These are phyloP conservation scores for Cromileptes altivelis DNA, from an alignment of 2,113 vertebrate genomes.

Conservation along the genomic window DNA sequence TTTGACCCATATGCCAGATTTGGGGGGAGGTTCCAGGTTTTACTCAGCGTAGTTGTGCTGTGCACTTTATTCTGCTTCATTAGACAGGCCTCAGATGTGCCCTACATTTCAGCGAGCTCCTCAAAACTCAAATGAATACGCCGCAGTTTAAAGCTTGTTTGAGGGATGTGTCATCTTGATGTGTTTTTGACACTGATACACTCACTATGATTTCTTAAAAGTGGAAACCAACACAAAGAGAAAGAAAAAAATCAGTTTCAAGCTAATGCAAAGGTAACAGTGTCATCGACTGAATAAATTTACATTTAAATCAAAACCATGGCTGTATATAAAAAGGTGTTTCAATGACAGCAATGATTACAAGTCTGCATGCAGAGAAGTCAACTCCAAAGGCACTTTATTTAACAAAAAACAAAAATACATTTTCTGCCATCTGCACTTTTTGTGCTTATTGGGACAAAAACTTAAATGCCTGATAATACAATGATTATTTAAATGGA, in stretches of 20 bases:
- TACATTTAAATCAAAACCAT: background rate
- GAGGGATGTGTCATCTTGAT: background rate
- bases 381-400: background rate
- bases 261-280: background rate
- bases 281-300: background rate
- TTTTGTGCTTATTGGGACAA: background rate
- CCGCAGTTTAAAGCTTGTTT: background rate
- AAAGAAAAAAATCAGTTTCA: background rate
- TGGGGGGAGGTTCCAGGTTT: background rate
- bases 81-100: constrained; percentile 21
- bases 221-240: background rate
- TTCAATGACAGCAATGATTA: background rate
- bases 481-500: no score
- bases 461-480: background rate
- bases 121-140: background rate
- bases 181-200: background rate
- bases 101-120: background rate
- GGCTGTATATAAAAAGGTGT: background rate
- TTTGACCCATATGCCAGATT: background rate
- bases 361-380: background rate
- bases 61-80: constrained; percentile 1
- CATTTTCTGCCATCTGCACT: background rate
- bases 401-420: background rate
- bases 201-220: constrained; percentile 1
- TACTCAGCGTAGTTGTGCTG: background rate